Evolutionary conservation across 2,113 vertebrate genomes (phyloP), one percentile per base, ranked within the genome.

Genomic region (Macquaria australasica): DNA sequence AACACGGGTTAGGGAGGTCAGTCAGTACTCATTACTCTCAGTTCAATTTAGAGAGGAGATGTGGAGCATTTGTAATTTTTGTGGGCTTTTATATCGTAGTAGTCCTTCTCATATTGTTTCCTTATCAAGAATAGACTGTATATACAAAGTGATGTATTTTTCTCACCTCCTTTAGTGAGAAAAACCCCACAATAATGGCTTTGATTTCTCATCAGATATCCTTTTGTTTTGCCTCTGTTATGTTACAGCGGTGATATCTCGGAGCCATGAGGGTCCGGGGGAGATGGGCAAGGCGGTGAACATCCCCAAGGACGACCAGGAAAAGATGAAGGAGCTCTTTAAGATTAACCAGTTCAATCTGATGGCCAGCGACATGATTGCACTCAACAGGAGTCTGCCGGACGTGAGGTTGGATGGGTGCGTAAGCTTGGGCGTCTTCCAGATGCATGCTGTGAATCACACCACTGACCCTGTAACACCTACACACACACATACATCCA

Each of bases 331-430:
- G 85, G 98, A 99, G 82, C 95, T 99, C 18, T 99, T 99, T 83
- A 99, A 99, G 93, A 99, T 99, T 89, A 99, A 99, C 94, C 98
- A 99, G 91, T 99, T 99, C 90, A 99, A 99, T 83, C 96, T 99
- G 6, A 97, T 99, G 98, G 98, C 98, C 94, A 99, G 98, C 41
- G 97, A 99, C 94, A 93, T 98, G 96, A 99, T 99, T 62, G 97
- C 98, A 0, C 96, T 99, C 15, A 99, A 99, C 95, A 95, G 98
- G 88, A 99, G 97, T 77, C 91, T 99, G 58, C 98, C 98, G 0
- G 98, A 99, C n/a, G 98, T 99, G 68, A 94, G 98, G 73, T 80
- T 99, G 76, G 98, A 99, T 2, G 98, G 98, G 98, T 99, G 90
- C 94, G 98, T 96, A 60, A 68, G 60, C 64, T 71, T 62, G n/a